These are phyloP conservation scores for Podotricha telesiphe DNA, from an alignment of 2,888 invertebrate genomes.

Conservation along the genomic window DNA sequence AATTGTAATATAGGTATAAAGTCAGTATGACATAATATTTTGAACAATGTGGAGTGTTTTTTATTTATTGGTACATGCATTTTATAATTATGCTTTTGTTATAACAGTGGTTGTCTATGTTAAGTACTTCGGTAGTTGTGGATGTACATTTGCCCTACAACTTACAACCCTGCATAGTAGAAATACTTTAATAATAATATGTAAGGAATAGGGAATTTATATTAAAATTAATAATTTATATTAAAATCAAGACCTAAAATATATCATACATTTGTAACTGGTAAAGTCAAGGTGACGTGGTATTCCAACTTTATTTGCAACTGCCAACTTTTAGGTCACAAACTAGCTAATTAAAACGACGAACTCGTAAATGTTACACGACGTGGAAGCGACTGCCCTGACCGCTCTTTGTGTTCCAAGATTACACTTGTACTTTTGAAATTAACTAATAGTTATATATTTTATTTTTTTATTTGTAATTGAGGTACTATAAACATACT, in stretches of 20 bases:
- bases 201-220: not conserved
- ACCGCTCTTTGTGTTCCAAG: constrained; percentile 53
- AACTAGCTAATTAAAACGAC: constrained; percentile 68
- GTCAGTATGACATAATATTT: not conserved
- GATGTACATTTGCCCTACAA: too few relatives aligned
- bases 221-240: not conserved
- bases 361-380: constrained; percentile 53
- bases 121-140: too few relatives aligned
- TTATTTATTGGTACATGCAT: not conserved
- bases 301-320: constrained; percentile 51
- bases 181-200: too few relatives aligned
- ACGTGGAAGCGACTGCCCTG: constrained; percentile 66
- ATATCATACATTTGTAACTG: not conserved
- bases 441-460: not conserved
- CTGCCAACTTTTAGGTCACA: constrained; percentile 64
- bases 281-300: constrained; percentile 16
- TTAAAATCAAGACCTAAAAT: not conserved
- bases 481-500: too few relatives aligned
- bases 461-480: constrained; percentile 12
- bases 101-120: too few relatives aligned
- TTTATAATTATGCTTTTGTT: too few relatives aligned
- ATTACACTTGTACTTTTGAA: constrained; percentile 23
- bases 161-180: too few relatives aligned
- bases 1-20: constrained; percentile 44
- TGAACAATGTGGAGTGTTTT: not conserved